Base-by-base conservation (phyloP, 1,140 invertebrate genomes). In the Aleiodes sp. region DNA sequence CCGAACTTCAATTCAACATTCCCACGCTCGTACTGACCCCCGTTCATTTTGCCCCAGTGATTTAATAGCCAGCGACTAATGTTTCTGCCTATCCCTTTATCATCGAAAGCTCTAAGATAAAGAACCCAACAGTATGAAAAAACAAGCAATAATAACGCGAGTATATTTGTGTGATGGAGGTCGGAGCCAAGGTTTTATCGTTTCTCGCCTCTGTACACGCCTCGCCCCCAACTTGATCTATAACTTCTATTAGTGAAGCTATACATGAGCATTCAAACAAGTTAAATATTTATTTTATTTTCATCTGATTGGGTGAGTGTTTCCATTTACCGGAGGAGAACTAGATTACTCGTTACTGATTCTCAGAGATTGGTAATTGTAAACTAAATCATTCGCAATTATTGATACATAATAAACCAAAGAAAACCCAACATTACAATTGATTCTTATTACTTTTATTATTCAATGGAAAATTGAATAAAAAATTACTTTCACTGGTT, bases 1-100 rank as follows among this genome's bases (percentile, higher is more conserved):
- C 12, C 10, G 12, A 14, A n/a, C n/a, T 43, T 14, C 14, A 43
- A 43, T 43, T 43, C 12, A 39, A 41, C 67, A 69, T 69, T 69
- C 67, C 60, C 67, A 69, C 67, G 67, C 67, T 69, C 59, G 19
- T 21, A 37, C 16, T 69, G 57, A 69, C 60, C 67, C 39, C 60
- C 43, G 16, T 60, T n/a, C 56, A 56, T 21, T 35, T 37, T 28
- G 52, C 29, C 14, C 46, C 61, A 43, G 21, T 41, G 26, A 69
- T 69, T 69, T 62, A 46, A 69, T 63, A 56, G 59, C 59, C 41
- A 2, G 1, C 9, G 52, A 57, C 39, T n/a, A 43, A 43, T 8
- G 39, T 43, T 16, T 43, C 39, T 43, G n/a, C n/a, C 39, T 43
- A 43, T 43, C 39, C 39, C 7, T 16, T 12, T 16, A 43, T 43